Base-by-base conservation (phyloP, 2,797 vertebrate species). In the Hypotaenidia okinawae region DNA sequence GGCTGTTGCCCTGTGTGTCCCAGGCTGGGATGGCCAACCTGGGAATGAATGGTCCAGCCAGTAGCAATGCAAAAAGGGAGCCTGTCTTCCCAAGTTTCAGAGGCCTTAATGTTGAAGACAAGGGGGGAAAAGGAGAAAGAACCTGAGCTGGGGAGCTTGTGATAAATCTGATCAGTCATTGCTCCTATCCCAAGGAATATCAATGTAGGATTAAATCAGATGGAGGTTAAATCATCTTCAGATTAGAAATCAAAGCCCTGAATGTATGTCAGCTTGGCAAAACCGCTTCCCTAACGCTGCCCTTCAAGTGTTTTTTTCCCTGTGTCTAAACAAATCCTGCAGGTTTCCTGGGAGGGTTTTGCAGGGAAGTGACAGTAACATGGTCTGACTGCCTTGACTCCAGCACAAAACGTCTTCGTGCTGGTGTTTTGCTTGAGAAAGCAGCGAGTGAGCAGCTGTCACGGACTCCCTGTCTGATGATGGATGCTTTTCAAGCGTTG, bases 11-110 rank as follows among this genome's bases (percentile, higher is more conserved):
- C 37, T 4, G 55, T 15, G 52, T 62, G 47, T 39, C 63, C 66
- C 23, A 0, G 3, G 1, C 6, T 7, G 12, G 52, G 21, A 22
- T 32, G 58, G 63, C 22, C 11, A 2, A 17, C 35, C 9, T 13
- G 43, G 47, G 52, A n/a, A 28, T 2, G 52, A n/a, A 28, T 2
- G 32, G 62, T 28, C 28, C 63, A 25, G 2, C 57, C 43, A 23
- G 57, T 2, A 52, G 16, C 15, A 10, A 6, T 28, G 66, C 32
- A 21, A 11, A 24, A 32, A 32, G 51, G 68, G 45, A 4, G 0
- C n/a, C 39, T 1, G 1, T 28, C 23, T 41, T 11, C 43, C 2
- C 33, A 22, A 7, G 5, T 47, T 52, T 45, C 58, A 21, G 63
- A 62, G 30, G 51, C 51, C 41, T 54, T 80, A 5, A 13, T 14